Conservation (phyloP, 2,888 invertebrate genomes). For the Exephanes ischioxanthus region DNA sequence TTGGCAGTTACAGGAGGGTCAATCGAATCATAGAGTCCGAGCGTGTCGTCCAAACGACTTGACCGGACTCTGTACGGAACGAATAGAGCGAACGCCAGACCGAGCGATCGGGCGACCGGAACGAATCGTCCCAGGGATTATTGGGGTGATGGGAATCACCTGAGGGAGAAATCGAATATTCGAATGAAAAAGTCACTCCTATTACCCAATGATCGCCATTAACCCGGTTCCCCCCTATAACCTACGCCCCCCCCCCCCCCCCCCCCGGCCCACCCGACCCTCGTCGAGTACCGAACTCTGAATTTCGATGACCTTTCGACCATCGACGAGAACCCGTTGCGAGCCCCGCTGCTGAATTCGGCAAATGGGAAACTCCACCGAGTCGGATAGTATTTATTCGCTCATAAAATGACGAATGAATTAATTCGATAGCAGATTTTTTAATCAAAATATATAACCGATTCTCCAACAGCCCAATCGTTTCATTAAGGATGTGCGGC, state of each 20-base stretch:
- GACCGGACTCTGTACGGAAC: conserved; percentile 18
- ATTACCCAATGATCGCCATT: neutral
- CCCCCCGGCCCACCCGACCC: neutral
- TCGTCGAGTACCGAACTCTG: neutral
- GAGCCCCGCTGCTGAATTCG: neutral
- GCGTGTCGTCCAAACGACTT: conserved; percentile 17
- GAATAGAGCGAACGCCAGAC: neutral
- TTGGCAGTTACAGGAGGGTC: conserved; percentile 28
- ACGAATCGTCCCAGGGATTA: conserved; percentile 6
- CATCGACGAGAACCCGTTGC: conserved; percentile 17
- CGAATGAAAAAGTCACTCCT: neutral
- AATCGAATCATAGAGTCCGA: conserved; percentile 33
- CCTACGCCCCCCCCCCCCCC: neutral
- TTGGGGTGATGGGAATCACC: neutral
- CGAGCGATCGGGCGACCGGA: neutral
- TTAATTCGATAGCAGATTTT: neutral
- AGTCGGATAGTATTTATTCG: neutral
- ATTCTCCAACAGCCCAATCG: neutral
- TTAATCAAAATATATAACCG: neutral
- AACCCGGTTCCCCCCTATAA: neutral
- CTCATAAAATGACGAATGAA: neutral
- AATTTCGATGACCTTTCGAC: conserved; percentile 23
- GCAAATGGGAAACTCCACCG: neutral
- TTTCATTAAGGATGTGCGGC: neutral
- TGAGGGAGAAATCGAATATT: neutral